These are phyloP conservation scores for Tiliacea citrago DNA, from an alignment of 2,888 invertebrate genomes.

Conservation along the genomic window DNA sequence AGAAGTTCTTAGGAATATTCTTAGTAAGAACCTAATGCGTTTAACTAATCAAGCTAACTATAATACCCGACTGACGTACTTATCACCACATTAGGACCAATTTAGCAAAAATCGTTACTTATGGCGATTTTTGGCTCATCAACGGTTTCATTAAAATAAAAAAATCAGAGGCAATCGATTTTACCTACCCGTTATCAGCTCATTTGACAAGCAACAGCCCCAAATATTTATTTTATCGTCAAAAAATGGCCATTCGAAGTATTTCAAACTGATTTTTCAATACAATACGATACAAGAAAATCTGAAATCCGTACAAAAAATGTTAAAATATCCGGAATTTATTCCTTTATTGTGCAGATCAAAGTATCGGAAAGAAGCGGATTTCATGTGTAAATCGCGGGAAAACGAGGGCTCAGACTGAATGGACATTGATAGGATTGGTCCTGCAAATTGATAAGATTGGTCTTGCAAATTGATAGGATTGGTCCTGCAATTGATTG, in stretches of 20 bases:
- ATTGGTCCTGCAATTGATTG: no score
- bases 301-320: slow-evolving; percentile 23
- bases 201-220: no score
- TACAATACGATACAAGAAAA: not conserved
- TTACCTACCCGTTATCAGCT: no score
- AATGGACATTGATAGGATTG: slow-evolving; percentile 49
- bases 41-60: not conserved
- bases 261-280: no score
- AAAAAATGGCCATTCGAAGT: not conserved
- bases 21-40: not conserved
- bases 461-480: no score
- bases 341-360: slow-evolving; percentile 40
- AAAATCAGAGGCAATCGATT: no score
- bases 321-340: slow-evolving; percentile 34
- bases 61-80: not conserved
- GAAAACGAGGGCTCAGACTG: slow-evolving; percentile 5
- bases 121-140: no score
- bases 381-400: slow-evolving; percentile 11
- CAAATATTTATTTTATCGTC: not conserved
- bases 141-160: not conserved
- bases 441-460: slow-evolving; percentile 38
- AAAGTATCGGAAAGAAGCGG: slow-evolving; percentile 36
- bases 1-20: no score
- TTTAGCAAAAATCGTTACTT: no score
- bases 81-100: no score